Conservation (phyloP, 1,140 invertebrate species). For the Adoxophyes honmai region DNA sequence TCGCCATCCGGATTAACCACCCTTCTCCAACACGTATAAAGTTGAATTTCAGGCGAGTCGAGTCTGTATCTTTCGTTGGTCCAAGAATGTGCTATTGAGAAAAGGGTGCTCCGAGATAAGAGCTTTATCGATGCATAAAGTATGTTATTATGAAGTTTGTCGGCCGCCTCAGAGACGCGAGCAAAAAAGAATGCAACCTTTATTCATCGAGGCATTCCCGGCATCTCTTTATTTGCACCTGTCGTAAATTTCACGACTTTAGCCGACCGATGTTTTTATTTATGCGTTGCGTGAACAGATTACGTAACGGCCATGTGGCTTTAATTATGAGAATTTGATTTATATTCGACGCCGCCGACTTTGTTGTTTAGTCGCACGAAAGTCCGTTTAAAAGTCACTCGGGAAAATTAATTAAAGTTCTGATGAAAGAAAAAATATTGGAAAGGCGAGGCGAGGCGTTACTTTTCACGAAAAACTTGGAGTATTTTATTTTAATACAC, state of each 20-base stretch:
- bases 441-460: background rate
- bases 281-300: slow-evolving; percentile 14
- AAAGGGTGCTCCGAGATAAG: slow-evolving; percentile 61
- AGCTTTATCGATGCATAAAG: slow-evolving; percentile 67
- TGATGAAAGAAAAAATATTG: slow-evolving; percentile 10
- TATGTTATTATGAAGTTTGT: slow-evolving; percentile 65
- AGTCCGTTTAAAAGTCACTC: background rate
- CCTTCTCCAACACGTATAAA: slow-evolving; percentile 32
- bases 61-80: slow-evolving; percentile 45
- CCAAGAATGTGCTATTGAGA: slow-evolving; percentile 58
- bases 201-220: slow-evolving; percentile 50
- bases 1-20: slow-evolving; percentile 30
- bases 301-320: background rate
- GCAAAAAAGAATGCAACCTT: slow-evolving; percentile 42
- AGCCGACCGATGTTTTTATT: slow-evolving; percentile 14
- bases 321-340: background rate
- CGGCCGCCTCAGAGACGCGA: slow-evolving; percentile 29
- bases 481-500: slow-evolving; percentile 4
- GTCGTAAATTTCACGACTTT: slow-evolving; percentile 44
- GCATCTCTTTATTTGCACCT: slow-evolving; percentile 62
- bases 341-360: background rate
- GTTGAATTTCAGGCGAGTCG: slow-evolving; percentile 32
- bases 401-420: slow-evolving; percentile 9
- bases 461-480: background rate
- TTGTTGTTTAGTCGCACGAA: background rate